A percentile compares a stretch with the other conserved stretches of the same genome.
Evolutionary conservation across 2,888 invertebrate genomes (phyloP).

Genomic region (Cerastoderma edule): DNA sequence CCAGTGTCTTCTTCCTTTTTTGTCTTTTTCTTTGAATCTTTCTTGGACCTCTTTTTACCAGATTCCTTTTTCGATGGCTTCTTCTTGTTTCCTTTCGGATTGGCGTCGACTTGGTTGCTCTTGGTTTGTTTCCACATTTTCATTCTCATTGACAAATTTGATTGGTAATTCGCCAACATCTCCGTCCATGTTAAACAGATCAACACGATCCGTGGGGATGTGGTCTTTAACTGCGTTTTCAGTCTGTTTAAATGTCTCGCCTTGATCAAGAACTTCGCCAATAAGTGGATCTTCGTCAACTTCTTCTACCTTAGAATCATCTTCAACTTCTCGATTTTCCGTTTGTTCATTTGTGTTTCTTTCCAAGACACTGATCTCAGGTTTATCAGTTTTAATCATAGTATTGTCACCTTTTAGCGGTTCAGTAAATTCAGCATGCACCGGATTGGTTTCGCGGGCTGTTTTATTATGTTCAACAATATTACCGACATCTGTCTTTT

Average conservation of each 20-base stretch:
- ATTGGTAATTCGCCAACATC: slow-evolving; percentile 13
- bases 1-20: no score
- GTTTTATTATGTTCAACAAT: no score
- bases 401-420: not conserved
- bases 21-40: not conserved
- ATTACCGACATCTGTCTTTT: not conserved
- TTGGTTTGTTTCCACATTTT: not conserved
- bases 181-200: slow-evolving; percentile 21
- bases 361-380: not conserved
- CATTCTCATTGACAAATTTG: slow-evolving; percentile 3
- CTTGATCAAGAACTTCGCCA: slow-evolving; percentile 1
- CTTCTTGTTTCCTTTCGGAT: not conserved
- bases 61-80: not conserved
- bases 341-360: not conserved
- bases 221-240: not conserved
- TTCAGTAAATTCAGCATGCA: not conserved
- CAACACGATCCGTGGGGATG: slow-evolving; percentile 20
- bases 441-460: not conserved
- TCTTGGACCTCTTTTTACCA: not conserved
- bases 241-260: not conserved
- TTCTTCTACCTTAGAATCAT: not conserved
- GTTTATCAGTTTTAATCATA: not conserved
- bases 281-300: slow-evolving; percentile 23
- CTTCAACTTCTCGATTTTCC: not conserved
- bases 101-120: not conserved